Conservation (phyloP, 2,888 invertebrate genomes). For the Aradus depressus region DNA sequence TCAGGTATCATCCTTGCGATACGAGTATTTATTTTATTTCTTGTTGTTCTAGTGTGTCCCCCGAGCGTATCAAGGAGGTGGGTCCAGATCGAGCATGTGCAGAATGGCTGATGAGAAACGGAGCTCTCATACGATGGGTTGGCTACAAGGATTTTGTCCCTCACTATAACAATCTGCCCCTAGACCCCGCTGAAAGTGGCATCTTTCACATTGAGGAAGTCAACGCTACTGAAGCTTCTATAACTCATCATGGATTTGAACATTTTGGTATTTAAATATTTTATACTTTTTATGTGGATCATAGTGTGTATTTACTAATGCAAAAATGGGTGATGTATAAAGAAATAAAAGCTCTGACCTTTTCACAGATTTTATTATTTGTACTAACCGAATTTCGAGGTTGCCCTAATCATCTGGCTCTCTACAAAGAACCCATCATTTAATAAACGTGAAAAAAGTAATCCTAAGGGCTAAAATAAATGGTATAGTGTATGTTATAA, state of each 20-base stretch:
- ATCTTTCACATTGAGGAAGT: conserved; percentile 52
- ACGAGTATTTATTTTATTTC: too few relatives aligned
- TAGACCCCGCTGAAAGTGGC: conserved; percentile 39
- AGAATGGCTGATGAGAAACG: conserved; percentile 89
- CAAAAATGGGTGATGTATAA: not conserved
- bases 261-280: conserved; percentile 46
- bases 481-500: too few relatives aligned
- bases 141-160: conserved; percentile 37
- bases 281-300: not conserved
- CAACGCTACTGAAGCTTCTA: conserved; percentile 53
- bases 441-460: too few relatives aligned
- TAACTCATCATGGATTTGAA: conserved; percentile 60
- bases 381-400: too few relatives aligned
- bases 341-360: too few relatives aligned
- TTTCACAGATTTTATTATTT: too few relatives aligned
- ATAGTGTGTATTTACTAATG: not conserved
- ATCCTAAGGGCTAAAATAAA: too few relatives aligned
- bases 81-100: conserved; percentile 88
- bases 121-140: conserved; percentile 67
- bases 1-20: too few relatives aligned
- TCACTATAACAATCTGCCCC: conserved; percentile 48
- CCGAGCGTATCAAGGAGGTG: conserved; percentile 51
- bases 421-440: too few relatives aligned
- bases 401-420: too few relatives aligned
- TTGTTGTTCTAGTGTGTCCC: conserved; percentile 53